These are phyloP conservation scores for Crossocerus cetratus DNA, from an alignment of 2,888 invertebrate genomes.

Conservation along the genomic window DNA sequence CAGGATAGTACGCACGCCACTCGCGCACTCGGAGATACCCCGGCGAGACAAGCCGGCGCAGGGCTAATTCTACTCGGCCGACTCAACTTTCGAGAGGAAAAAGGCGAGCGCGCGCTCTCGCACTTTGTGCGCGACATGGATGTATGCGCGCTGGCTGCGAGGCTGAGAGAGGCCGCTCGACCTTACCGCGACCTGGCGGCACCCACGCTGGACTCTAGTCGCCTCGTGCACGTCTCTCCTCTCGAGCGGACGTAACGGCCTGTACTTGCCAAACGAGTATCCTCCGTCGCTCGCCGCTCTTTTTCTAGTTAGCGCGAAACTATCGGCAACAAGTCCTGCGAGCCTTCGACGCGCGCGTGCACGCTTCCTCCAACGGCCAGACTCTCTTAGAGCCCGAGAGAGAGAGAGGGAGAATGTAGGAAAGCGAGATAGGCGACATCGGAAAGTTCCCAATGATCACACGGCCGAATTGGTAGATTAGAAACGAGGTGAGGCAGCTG, in stretches of 20 bases:
- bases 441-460: no score
- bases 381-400: no score
- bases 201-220: conserved; percentile 46
- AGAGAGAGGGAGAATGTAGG: no score
- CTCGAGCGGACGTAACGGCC: conserved; percentile 49
- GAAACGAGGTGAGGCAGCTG: no score
- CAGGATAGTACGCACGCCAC: neutral
- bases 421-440: no score
- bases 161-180: conserved; percentile 8
- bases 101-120: neutral
- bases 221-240: conserved; percentile 6
- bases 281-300: neutral
- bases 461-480: no score
- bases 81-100: neutral
- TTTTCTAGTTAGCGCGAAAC: conserved; percentile 1
- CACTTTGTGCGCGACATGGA: neutral
- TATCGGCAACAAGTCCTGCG: no score
- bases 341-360: no score
- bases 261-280: neutral
- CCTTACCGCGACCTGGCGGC: conserved; percentile 26
- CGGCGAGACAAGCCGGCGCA: neutral
- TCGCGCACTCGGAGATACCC: neutral
- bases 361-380: no score
- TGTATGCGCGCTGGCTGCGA: neutral
- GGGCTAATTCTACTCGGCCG: neutral